These are phyloP conservation scores for Eolophus roseicapilla DNA, from an alignment of 2,113 vertebrate genomes.

Conservation along the genomic window DNA sequence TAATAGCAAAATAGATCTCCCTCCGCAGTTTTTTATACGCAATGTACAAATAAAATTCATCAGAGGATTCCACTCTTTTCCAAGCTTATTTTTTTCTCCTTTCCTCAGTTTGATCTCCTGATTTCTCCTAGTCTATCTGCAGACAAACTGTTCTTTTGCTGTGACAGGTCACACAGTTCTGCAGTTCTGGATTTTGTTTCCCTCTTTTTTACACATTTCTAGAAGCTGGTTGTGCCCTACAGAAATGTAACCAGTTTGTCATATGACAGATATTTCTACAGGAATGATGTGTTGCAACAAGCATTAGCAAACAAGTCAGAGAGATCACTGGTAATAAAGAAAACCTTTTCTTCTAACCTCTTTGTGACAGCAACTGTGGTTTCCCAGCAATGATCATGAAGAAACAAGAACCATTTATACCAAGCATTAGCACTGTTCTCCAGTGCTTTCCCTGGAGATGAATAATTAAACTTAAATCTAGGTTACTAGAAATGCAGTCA, in stretches of 20 bases:
- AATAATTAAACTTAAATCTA: constrained; percentile 72
- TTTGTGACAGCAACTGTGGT: background rate
- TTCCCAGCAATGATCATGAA: background rate
- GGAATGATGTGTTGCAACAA: background rate
- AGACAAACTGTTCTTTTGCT: background rate
- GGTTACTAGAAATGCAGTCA: constrained; percentile 61
- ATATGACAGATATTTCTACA: background rate
- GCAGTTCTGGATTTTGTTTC: background rate
- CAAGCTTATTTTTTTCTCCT: background rate
- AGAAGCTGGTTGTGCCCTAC: background rate
- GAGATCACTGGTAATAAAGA: background rate
- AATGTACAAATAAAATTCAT: background rate
- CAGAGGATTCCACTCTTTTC: background rate
- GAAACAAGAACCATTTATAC: background rate
- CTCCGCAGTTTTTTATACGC: background rate
- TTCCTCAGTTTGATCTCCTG: background rate
- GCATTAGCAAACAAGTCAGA: background rate
- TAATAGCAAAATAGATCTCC: background rate
- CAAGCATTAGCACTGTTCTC: background rate
- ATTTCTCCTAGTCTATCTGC: background rate
- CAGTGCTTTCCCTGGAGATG: constrained; percentile 18
- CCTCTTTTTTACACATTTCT: background rate
- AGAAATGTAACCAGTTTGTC: background rate
- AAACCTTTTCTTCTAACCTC: background rate
- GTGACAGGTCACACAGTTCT: background rate